Percentiles rank a stretch among this genome's conserved stretches.
These are phyloP conservation scores for Sebastes matsubarae DNA, from an alignment of 2,797 vertebrate species.

Conservation along the genomic window DNA sequence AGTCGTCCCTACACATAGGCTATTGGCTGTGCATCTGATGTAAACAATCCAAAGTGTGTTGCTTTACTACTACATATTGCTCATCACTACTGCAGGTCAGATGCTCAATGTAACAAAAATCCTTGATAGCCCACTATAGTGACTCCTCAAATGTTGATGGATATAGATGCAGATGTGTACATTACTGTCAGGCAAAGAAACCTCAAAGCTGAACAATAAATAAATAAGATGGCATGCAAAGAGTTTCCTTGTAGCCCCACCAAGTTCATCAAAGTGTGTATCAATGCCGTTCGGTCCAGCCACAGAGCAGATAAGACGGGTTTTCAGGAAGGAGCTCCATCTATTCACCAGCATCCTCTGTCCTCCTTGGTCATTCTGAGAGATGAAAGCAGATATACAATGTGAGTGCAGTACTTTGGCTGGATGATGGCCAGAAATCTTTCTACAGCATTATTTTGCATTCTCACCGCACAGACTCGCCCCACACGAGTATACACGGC, in stretches of 20 bases:
- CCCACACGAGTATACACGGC: conserved; percentile 90
- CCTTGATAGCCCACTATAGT: background rate
- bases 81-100: background rate
- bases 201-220: background rate
- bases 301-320: conserved; percentile 93
- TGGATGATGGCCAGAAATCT: background rate
- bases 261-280: conserved; percentile 95
- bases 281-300: conserved; percentile 92
- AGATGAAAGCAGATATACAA: conserved; percentile 16
- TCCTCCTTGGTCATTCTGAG: conserved; percentile 94
- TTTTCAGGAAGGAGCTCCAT: conserved; percentile 96
- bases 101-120: background rate
- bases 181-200: background rate
- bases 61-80: background rate
- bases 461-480: conserved; percentile 91
- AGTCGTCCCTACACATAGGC: background rate
- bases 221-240: background rate
- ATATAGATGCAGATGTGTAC: background rate
- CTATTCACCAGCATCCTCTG: conserved; percentile 95
- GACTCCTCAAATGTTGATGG: background rate
- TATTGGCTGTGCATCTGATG: background rate
- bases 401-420: background rate
- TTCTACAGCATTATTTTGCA: background rate
- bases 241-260: conserved; percentile 70
- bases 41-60: background rate